These are phyloP conservation scores for Dinoponera quadriceps DNA, from an alignment of 1,140 invertebrate species.

Conservation along the genomic window DNA sequence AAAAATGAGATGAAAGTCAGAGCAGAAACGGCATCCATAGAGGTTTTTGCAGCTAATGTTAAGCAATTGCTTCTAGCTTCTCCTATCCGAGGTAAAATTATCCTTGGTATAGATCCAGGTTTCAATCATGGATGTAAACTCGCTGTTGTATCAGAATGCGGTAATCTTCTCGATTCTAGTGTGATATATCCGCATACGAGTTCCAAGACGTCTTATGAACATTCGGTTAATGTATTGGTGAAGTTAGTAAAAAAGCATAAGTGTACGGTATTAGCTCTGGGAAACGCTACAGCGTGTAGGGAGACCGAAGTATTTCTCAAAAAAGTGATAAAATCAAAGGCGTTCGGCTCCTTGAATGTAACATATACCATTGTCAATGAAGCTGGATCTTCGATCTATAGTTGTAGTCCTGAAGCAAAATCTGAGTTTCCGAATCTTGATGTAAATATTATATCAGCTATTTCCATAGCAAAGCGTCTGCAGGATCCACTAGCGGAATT, in stretches of 20 bases:
- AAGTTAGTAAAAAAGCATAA: slow-evolving; percentile 81
- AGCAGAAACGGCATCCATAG: slow-evolving; percentile 93
- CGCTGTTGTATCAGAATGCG: slow-evolving; percentile 90
- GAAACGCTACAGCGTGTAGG: slow-evolving; percentile 95
- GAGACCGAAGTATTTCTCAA: slow-evolving; percentile 93
- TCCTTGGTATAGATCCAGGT: slow-evolving; percentile 95
- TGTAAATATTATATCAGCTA: slow-evolving; percentile 83
- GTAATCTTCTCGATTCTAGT: slow-evolving; percentile 89
- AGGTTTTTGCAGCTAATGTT: slow-evolving; percentile 94
- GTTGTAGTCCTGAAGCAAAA: slow-evolving; percentile 92
- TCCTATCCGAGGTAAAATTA: slow-evolving; percentile 92
- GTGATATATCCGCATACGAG: slow-evolving; percentile 89
- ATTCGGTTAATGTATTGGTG: slow-evolving; percentile 64
- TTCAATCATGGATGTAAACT: slow-evolving; percentile 95
- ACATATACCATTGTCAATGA: slow-evolving; percentile 95
- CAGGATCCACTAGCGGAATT: slow-evolving; percentile 96
- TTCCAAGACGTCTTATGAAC: slow-evolving; percentile 40
- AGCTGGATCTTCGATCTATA: slow-evolving; percentile 96
- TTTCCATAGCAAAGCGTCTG: slow-evolving; percentile 94
- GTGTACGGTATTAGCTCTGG: slow-evolving; percentile 92
- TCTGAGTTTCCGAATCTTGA: slow-evolving; percentile 94
- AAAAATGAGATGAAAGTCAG: slow-evolving; percentile 90
- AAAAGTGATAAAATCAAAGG: slow-evolving; percentile 87
- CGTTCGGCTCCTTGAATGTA: slow-evolving; percentile 87
- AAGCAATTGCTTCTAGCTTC: slow-evolving; percentile 92